Evolutionary conservation across 2,797 vertebrate species (phyloP).

Genomic region (Crocidura indochinensis): DNA sequence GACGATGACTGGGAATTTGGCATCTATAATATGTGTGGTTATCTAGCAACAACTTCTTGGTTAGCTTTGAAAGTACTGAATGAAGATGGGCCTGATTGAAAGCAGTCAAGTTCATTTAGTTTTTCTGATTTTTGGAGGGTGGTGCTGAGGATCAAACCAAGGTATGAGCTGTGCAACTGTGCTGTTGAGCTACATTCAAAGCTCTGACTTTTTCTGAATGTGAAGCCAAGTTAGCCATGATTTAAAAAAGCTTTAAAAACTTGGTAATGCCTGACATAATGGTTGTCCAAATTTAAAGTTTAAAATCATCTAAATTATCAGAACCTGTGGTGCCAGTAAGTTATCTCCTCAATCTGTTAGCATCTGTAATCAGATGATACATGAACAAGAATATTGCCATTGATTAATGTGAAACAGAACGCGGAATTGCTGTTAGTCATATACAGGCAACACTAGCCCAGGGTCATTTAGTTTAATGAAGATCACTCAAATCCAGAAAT

Average conservation of each 20-base stretch:
- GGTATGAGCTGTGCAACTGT: no score
- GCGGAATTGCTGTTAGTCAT: neutral
- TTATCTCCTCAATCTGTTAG: conserved; percentile 26
- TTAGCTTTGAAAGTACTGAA: conserved; percentile 4
- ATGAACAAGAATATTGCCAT: neutral
- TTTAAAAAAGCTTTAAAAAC: neutral
- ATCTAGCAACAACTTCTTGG: neutral
- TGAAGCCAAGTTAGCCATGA: conserved; percentile 36
- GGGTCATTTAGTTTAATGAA: neutral
- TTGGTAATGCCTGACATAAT: conserved; percentile 17
- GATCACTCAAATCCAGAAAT: conserved; percentile 27
- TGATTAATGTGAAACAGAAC: neutral
- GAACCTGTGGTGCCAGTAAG: neutral
- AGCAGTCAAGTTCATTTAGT: neutral
- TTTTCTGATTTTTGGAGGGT: no score
- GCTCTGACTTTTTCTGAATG: conserved; percentile 37
- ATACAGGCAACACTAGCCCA: neutral
- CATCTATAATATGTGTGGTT: neutral
- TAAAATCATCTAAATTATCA: conserved; percentile 31
- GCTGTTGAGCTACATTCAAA: neutral
- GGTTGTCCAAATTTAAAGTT: conserved; percentile 49
- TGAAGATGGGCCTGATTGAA: neutral
- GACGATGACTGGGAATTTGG: neutral
- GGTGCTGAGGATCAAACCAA: no score
- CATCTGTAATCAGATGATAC: conserved; percentile 10